Evolutionary conservation across 2,113 vertebrate genomes (phyloP).

Genomic region (Turdus rufiventris): DNA sequence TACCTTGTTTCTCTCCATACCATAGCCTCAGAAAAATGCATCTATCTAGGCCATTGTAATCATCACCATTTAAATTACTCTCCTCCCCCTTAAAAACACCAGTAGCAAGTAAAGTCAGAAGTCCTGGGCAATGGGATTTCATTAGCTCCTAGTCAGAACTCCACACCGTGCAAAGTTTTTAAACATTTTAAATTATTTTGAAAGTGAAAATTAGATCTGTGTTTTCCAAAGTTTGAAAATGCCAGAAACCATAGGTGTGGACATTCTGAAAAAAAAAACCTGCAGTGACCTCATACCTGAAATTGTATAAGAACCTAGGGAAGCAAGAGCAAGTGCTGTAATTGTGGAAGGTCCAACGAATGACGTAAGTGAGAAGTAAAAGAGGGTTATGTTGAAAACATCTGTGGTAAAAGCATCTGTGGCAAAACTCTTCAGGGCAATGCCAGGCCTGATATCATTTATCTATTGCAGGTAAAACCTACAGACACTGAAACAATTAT

Average conservation of each 20-base stretch:
- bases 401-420: background rate
- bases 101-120: background rate
- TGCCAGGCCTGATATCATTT: background rate
- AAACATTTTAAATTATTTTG: background rate
- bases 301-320: background rate
- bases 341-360: background rate
- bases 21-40: background rate
- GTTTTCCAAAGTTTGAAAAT: background rate
- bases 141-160: background rate
- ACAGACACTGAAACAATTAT: background rate
- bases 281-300: background rate
- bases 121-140: rapidly evolving
- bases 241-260: background rate
- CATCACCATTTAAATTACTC: background rate
- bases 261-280: background rate
- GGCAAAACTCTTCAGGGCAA: background rate
- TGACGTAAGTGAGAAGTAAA: background rate
- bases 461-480: background rate
- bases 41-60: background rate
- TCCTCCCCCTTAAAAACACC: rapidly evolving
- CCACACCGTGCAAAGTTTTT: background rate
- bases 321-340: background rate
- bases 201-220: background rate
- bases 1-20: background rate
- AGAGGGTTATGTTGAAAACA: background rate